These are phyloP conservation scores for Hydrozoanthus gracilis DNA, from an alignment of 92 coral and sea anemone species.

Conservation along the genomic window DNA sequence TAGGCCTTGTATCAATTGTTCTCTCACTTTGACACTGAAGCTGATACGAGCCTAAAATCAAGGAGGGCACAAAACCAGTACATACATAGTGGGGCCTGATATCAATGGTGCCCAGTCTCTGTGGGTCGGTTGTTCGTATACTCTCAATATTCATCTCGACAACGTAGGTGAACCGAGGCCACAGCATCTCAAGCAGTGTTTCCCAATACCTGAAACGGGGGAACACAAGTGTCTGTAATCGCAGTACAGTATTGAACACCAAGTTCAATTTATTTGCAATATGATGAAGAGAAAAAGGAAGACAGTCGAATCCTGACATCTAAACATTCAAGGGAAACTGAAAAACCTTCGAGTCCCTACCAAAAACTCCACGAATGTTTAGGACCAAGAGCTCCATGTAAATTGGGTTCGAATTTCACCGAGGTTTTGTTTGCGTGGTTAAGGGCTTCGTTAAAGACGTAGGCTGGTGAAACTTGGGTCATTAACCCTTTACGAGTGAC, in stretches of 20 bases:
- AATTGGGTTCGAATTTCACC: too few relatives aligned
- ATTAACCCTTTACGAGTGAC: too few relatives aligned
- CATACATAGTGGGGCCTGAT: conserved; percentile 97
- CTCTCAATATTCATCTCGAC: conserved; percentile 97
- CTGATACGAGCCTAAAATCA: too few relatives aligned
- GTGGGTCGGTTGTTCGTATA: conserved; percentile 91
- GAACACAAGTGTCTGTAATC: neutral
- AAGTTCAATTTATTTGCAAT: neutral
- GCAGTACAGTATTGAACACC: neutral
- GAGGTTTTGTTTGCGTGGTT: too few relatives aligned
- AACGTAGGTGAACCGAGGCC: conserved; percentile 97
- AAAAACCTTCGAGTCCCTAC: too few relatives aligned
- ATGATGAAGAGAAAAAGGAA: neutral
- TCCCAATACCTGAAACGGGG: conserved; percentile 88
- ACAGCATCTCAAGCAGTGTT: conserved; percentile 94
- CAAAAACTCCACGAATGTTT: too few relatives aligned
- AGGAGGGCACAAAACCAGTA: neutral
- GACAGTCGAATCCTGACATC: neutral
- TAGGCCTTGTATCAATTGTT: too few relatives aligned
- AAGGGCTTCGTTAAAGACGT: too few relatives aligned
- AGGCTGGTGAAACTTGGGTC: too few relatives aligned
- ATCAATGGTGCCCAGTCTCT: conserved; percentile 93
- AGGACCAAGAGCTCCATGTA: too few relatives aligned
- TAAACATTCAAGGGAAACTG: too few relatives aligned
- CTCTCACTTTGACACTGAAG: too few relatives aligned